Evolutionary conservation across 2,888 invertebrate genomes (phyloP).

Genomic region (Ectropis crepuscularia): DNA sequence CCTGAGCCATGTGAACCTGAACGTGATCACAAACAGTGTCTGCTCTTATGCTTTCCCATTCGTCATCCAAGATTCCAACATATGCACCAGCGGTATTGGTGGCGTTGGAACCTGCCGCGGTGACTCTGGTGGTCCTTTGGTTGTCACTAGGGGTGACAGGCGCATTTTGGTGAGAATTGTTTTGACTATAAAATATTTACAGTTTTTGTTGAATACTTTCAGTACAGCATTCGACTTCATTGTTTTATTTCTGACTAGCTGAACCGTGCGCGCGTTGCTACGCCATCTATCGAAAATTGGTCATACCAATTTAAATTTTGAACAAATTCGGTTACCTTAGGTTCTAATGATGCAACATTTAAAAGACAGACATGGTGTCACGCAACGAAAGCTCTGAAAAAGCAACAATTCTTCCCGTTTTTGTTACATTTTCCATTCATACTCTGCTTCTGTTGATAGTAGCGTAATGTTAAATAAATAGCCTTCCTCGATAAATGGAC

Average conservation of each 20-base stretch:
- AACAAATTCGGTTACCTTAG: too few species aligned
- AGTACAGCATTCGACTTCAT: neutral
- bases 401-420: too few species aligned
- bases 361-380: too few species aligned
- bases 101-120: conserved; percentile 56
- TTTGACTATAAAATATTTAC: neutral
- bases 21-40: conserved; percentile 52
- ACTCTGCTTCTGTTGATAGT: too few species aligned
- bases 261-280: too few species aligned
- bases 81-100: conserved; percentile 59
- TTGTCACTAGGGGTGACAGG: conserved; percentile 43
- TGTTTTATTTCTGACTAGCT: neutral
- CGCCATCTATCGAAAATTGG: too few species aligned
- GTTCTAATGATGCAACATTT: too few species aligned
- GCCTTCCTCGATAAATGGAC: too few species aligned
- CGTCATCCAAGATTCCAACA: conserved; percentile 52
- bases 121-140: conserved; percentile 71
- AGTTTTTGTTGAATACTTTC: neutral
- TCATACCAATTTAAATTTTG: too few species aligned
- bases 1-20: conserved; percentile 50
- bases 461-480: too few species aligned
- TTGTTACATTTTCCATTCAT: too few species aligned
- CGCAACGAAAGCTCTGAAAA: too few species aligned
- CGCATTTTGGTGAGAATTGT: conserved; percentile 54
- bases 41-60: conserved; percentile 52